These are phyloP conservation scores for Linnaemya tessellans DNA, from an alignment of 2,888 invertebrate species.

Conservation along the genomic window DNA sequence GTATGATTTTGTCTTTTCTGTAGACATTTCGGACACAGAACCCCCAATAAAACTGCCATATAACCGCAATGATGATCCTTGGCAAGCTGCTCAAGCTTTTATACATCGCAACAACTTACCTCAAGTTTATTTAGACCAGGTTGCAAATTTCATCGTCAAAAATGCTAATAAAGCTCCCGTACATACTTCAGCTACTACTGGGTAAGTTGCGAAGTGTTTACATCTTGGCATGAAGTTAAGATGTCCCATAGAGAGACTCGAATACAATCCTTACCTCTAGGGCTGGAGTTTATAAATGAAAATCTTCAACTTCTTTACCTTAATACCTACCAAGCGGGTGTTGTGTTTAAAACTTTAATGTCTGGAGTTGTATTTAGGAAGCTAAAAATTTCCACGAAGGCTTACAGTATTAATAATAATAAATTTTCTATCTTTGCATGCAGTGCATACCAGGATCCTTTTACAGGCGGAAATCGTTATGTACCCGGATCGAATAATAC, in stretches of 20 bases:
- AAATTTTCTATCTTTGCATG: background rate
- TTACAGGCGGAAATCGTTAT: constrained; percentile 88
- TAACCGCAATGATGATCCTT: constrained; percentile 95
- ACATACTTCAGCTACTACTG: constrained; percentile 72
- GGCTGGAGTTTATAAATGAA: too few species aligned
- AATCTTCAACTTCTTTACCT: too few species aligned
- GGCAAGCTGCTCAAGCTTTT: constrained; percentile 95
- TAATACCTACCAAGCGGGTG: too few species aligned
- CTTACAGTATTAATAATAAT: background rate
- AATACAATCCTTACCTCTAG: too few species aligned
- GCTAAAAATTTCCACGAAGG: too few species aligned
- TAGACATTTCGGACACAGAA: constrained; percentile 96
- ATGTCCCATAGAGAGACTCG: too few species aligned
- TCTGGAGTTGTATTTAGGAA: too few species aligned
- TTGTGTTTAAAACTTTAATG: too few species aligned
- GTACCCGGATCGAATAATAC: constrained; percentile 84
- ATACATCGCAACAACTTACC: constrained; percentile 93
- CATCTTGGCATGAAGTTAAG: too few species aligned
- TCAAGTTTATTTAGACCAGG: constrained; percentile 94
- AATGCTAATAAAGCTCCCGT: constrained; percentile 85
- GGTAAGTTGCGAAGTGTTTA: constrained; percentile 57
- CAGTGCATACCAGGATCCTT: constrained; percentile 86
- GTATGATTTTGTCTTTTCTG: constrained; percentile 97
- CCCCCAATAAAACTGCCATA: constrained; percentile 95
- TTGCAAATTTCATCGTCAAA: constrained; percentile 95